Evolutionary conservation across 23 tunicate genomes (phyloP).

Genomic region (Clavelina lepadiformis): DNA sequence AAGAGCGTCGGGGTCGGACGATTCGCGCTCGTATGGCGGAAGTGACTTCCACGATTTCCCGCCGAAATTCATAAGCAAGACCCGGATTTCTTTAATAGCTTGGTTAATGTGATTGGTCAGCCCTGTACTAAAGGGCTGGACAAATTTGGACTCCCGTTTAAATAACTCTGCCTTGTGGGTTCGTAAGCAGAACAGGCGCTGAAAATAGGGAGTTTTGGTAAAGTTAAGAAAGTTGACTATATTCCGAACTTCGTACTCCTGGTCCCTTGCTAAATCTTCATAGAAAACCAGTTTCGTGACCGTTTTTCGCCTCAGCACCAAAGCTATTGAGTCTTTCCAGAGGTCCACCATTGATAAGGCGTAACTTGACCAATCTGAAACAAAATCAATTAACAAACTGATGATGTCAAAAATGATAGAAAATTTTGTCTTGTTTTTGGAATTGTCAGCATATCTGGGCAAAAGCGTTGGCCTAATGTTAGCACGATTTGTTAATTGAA

Average conservation of each 20-base stretch:
- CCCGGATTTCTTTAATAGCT: slow-evolving; percentile 7
- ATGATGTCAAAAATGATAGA: too few species aligned
- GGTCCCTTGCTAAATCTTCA: slow-evolving; percentile 11
- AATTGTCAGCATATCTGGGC: too few species aligned
- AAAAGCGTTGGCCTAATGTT: too few species aligned
- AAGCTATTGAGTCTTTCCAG: slow-evolving; percentile 8
- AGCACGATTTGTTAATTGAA: too few species aligned
- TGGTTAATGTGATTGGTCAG: slow-evolving; percentile 1
- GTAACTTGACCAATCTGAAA: slow-evolving; percentile 29
- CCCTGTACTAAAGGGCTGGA: slow-evolving; percentile 2
- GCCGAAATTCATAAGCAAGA: background rate
- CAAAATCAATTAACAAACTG: too few species aligned
- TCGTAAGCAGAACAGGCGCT: background rate
- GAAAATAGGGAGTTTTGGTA: too few species aligned
- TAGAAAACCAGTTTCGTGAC: slow-evolving; percentile 16
- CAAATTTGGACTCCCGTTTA: background rate
- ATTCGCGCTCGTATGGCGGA: background rate
- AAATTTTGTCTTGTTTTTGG: too few species aligned
- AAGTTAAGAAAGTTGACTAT: slow-evolving; percentile 1
- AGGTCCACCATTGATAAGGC: slow-evolving; percentile 9
- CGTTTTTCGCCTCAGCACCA: background rate
- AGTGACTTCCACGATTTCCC: background rate
- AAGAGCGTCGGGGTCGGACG: background rate
- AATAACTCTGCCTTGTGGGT: background rate
- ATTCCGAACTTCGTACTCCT: background rate